phyloP scores from a whole-genome alignment of 2,888 invertebrate genomes.

The Abscondita cerata region DNA sequence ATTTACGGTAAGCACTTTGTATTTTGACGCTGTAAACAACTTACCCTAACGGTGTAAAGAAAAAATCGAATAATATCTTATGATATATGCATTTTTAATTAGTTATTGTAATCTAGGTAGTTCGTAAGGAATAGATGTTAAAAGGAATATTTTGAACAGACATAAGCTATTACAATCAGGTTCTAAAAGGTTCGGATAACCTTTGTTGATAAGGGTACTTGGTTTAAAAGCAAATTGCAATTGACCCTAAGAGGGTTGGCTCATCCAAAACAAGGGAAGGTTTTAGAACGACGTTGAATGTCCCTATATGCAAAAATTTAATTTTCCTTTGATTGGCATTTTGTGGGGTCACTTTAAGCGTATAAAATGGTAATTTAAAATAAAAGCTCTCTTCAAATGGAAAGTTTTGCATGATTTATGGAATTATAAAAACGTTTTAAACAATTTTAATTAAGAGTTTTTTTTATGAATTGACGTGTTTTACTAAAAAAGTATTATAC shows the following conservation, averaged over 20 bases:
- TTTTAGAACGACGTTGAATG: constrained; percentile 35
- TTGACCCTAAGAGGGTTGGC: constrained; percentile 44
- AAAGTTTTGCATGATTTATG: constrained; percentile 36
- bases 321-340: constrained; percentile 44
- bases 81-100: too few species aligned
- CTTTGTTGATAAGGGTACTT: constrained; percentile 40
- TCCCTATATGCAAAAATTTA: constrained; percentile 40
- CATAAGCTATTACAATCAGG: constrained; percentile 30
- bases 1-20: too few species aligned
- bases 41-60: too few species aligned
- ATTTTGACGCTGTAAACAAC: too few species aligned
- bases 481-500: neutral
- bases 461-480: constrained; percentile 8
- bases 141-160: constrained; percentile 24
- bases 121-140: constrained; percentile 15
- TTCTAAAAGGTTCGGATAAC: constrained; percentile 36
- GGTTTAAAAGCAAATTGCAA: constrained; percentile 44
- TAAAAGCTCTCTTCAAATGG: constrained; percentile 33
- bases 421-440: constrained; percentile 28
- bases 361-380: constrained; percentile 40
- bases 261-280: constrained; percentile 43
- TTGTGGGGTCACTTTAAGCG: constrained; percentile 37
- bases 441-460: constrained; percentile 20
- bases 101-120: too few species aligned
- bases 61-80: too few species aligned